These are phyloP conservation scores for Daubentonia madagascariensis DNA, from an alignment of 2,113 vertebrate species.

Conservation along the genomic window DNA sequence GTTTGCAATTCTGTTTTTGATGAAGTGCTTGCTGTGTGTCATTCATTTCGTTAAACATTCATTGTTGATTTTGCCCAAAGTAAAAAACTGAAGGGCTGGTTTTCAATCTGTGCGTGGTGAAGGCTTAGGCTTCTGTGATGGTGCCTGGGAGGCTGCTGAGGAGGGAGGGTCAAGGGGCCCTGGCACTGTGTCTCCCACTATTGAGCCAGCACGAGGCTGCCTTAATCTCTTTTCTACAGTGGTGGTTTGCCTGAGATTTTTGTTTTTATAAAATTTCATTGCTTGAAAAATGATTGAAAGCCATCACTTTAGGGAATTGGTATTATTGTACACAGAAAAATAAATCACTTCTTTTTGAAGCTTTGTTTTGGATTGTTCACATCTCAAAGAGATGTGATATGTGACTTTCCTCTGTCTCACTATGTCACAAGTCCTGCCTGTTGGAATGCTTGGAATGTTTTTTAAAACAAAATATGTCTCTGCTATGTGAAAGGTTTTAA, in stretches of 20 bases:
- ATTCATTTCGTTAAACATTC: constrained; percentile 26
- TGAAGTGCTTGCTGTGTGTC: background rate
- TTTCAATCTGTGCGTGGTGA: background rate
- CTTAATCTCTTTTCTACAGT: background rate
- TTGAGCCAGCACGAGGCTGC: fast-evolving
- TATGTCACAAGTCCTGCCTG: background rate
- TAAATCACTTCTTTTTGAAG: constrained; percentile 34
- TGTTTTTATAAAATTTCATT: background rate
- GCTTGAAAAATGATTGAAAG: constrained; percentile 2
- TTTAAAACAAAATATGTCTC: background rate
- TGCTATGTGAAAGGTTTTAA: background rate
- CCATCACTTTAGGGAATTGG: background rate
- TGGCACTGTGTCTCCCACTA: fast-evolving
- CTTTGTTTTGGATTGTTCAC: background rate
- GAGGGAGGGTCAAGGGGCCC: no score
- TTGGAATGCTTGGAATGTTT: constrained; percentile 17
- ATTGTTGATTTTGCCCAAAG: constrained; percentile 28
- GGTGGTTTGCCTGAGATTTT: background rate
- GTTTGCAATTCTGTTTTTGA: background rate
- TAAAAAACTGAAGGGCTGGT: background rate
- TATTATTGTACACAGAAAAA: background rate
- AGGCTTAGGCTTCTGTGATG: background rate
- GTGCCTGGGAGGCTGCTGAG: background rate
- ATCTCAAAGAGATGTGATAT: background rate
- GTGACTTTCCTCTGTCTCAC: background rate